phyloP scores from a whole-genome alignment of 2,113 vertebrate species.

The Eurystomus gularis region DNA sequence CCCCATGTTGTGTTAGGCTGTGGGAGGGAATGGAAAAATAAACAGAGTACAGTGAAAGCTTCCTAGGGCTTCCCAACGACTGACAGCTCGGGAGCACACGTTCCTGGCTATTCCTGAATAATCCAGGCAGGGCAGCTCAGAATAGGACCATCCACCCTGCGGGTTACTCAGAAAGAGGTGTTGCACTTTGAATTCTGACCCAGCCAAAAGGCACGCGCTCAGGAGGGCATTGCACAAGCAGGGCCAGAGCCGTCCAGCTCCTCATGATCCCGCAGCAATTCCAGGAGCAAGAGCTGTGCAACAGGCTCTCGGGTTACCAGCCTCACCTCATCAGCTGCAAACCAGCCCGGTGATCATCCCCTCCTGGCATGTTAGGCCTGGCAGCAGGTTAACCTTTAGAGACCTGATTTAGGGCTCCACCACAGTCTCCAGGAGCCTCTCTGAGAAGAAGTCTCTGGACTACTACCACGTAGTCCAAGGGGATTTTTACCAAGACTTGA shows the following conservation, averaged over 20 bases:
- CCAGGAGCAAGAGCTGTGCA: not conserved
- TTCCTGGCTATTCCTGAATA: not conserved
- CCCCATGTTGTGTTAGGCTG: not conserved
- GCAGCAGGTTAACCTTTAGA: not conserved
- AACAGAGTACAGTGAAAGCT: not conserved
- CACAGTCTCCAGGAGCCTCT: not conserved
- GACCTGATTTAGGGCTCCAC: not conserved
- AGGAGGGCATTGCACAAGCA: not conserved
- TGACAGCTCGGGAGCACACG: not conserved
- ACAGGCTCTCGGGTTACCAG: not conserved
- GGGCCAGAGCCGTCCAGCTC: not conserved
- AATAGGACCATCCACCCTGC: not conserved
- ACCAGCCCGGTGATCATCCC: not conserved
- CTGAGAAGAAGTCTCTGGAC: no score
- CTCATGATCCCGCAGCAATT: not conserved
- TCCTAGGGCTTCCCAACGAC: not conserved
- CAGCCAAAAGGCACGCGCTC: rapidly evolving
- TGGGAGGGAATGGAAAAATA: not conserved
- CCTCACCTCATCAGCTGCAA: not conserved
- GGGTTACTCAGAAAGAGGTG: not conserved
- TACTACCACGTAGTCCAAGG: not conserved
- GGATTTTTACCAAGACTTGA: not conserved
- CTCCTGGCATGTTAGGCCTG: not conserved
- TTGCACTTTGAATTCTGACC: not conserved
- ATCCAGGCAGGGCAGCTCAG: not conserved